Evolutionary conservation across 2,797 vertebrate species (phyloP), one percentile per base, ranked within the genome.

Genomic region (Pygocentrus nattereri): DNA sequence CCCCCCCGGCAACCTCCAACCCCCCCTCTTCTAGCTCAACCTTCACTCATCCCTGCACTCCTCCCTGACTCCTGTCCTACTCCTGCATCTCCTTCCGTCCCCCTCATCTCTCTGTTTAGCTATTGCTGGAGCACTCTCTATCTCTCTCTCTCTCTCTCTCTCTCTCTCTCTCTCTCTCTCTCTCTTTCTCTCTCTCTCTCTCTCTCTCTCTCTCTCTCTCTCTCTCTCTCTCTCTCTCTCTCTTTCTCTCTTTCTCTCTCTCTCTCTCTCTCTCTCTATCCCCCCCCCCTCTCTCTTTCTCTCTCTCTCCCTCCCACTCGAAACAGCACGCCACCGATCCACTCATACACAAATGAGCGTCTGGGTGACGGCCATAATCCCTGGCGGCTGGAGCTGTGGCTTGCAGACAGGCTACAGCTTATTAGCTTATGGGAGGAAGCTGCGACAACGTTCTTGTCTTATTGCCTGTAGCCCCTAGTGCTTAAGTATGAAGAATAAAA

Each of bases 281-380:
- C n/a, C n/a, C n/a, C n/a, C 50, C 76, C 79, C 67, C 85, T 67
- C 50, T 54, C 78, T 79, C 27, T 21, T 65, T 78, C 73, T 70
- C 81, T 70, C 59, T 76, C 64, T 74, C 76, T 75, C 85, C 47
- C 61, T 65, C 75, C 76, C 72, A 50, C 75, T 75, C 72, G 58
- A 79, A 88, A 80, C 84, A 80, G 85, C 83, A 79, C 78, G 79
- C 79, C 81, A 78, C 83, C 72, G 84, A 84, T 84, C 77, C 84
- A 82, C 82, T 87, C 84, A 87, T 87, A 85, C 87, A 83, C 87
- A 85, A 84, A 86, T 85, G 84, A 86, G 85, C 83, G 75, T 81
- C 81, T 84, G n/a, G 78, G 50, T 87, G 87, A 85, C 56, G 84
- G 82, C 76, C 78, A 75, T 85, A 84, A 80, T 85, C 84, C 82